Evolutionary conservation across 2,888 invertebrate genomes (phyloP), one percentile per base, ranked within the genome.

Genomic region (Argyresthia albistria): DNA sequence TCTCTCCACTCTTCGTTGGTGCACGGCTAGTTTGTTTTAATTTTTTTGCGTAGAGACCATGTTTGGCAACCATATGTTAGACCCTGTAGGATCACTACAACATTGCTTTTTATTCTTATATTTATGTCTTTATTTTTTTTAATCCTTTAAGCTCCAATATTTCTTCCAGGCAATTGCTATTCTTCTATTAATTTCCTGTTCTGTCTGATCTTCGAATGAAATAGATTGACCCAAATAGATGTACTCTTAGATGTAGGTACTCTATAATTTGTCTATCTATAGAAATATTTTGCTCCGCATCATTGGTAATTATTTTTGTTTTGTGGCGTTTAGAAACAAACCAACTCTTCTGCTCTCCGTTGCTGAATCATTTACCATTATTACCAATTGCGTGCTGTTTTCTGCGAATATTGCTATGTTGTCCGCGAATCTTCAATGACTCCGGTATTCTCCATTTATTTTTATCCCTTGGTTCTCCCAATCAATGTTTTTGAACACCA

Each of bases 181-280:
- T 51, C 53, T 46, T 49, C 55, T 55, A 11, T 57, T 46, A 51
- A 52, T 54, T 54, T 57, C 55, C 50, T 56, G 53, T 39, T 35
- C 47, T 48, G 52, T 50, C 14, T 35, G 48, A 43, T 57, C 35
- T 3, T 35, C 11, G 16, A 52, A 51, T 12, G 53, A 57, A 50
- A 53, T 53, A 12, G 47, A 37, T 42, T 53, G 55, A 8, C 55
- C 56, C 11, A 55, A 51, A 11, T 48, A 48, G 35, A 49, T 50
- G 11, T 50, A 50, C 6, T 50, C 50, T 39, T 37, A 39, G 10
- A 50, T 39, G 15, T n/a, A n/a, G n/a, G n/a, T 48, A 48, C 10
- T 48, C 37, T n/a, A 48, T 48, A 14, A 7, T 48, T 12, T 48
- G 4, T 35, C 9, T 36, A 12, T 36, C 36, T 10, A 48, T n/a